These are phyloP conservation scores for Mesoligia furuncula DNA, from an alignment of 2,888 invertebrate species.

Conservation along the genomic window DNA sequence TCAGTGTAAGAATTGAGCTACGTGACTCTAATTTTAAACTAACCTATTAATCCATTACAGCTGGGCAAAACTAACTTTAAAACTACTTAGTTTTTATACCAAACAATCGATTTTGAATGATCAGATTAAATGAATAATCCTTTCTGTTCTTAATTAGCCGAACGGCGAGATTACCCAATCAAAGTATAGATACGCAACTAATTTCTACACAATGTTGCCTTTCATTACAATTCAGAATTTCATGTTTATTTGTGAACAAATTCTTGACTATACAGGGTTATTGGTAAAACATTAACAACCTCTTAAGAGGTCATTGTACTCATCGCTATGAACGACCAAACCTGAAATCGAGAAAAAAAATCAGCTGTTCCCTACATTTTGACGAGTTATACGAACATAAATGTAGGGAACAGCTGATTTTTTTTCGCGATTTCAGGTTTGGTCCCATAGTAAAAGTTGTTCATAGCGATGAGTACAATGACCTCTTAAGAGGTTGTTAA, in stretches of 20 bases:
- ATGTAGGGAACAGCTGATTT: too few relatives aligned
- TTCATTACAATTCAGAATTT: background rate
- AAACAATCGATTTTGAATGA: background rate
- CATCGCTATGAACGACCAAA: too few relatives aligned
- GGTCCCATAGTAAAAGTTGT: too few relatives aligned
- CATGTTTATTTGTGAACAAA: background rate
- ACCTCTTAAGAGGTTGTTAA: too few relatives aligned
- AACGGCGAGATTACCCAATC: background rate
- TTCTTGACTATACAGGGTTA: background rate
- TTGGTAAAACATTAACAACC: too few relatives aligned
- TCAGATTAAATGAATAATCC: background rate
- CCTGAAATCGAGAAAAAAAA: too few relatives aligned
- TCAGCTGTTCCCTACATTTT: too few relatives aligned
- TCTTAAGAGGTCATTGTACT: too few relatives aligned
- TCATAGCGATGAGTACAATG: too few relatives aligned
- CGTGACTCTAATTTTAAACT: constrained; percentile 53
- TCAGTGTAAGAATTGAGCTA: constrained; percentile 25
- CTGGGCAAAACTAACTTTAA: background rate
- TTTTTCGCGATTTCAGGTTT: too few relatives aligned
- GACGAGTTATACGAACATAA: too few relatives aligned
- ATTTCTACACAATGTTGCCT: background rate
- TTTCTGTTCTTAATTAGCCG: background rate
- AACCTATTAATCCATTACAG: constrained; percentile 19
- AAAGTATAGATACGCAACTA: background rate
- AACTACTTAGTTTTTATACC: constrained; percentile 3